Conservation (phyloP, 2,888 invertebrate species). For the Carterocephalus palaemon region DNA sequence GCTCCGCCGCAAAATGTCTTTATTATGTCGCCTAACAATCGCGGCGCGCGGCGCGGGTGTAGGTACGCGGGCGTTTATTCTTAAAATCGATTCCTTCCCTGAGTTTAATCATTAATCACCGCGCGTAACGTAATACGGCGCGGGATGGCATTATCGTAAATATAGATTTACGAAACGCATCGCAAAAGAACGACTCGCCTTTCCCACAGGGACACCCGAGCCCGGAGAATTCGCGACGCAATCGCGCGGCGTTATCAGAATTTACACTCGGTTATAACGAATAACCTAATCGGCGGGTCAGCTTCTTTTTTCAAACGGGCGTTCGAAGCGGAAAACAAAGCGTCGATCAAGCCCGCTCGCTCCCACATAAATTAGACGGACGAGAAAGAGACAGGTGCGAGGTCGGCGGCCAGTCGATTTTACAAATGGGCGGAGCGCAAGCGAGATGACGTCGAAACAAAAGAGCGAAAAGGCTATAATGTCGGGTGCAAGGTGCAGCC, state of each 20-base stretch:
- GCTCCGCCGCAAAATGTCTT: conserved; percentile 51
- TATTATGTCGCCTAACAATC: conserved; percentile 46
- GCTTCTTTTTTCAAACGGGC: conserved; percentile 59
- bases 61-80: conserved; percentile 15
- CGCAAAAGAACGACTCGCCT: conserved; percentile 34
- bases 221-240: conserved; percentile 62
- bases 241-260: conserved; percentile 69
- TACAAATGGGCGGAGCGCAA: conserved; percentile 77
- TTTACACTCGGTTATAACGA: conserved; percentile 58
- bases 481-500: conserved; percentile 68
- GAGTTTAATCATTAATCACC: conserved; percentile 61
- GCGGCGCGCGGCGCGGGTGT: background rate
- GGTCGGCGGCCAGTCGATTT: conserved; percentile 73
- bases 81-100: conserved; percentile 27
- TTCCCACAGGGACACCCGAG: conserved; percentile 62
- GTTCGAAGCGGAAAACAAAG: conserved; percentile 71
- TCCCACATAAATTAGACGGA: conserved; percentile 77
- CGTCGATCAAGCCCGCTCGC: conserved; percentile 77
- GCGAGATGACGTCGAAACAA: conserved; percentile 72
- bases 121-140: conserved; percentile 63
- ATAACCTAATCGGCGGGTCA: conserved; percentile 54
- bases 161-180: conserved; percentile 70
- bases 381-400: conserved; percentile 76
- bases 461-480: conserved; percentile 75
- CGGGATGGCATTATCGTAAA: conserved; percentile 69